These are phyloP conservation scores for Drosophila tanythrix DNA, from an alignment of 2,888 invertebrate species.

Conservation along the genomic window DNA sequence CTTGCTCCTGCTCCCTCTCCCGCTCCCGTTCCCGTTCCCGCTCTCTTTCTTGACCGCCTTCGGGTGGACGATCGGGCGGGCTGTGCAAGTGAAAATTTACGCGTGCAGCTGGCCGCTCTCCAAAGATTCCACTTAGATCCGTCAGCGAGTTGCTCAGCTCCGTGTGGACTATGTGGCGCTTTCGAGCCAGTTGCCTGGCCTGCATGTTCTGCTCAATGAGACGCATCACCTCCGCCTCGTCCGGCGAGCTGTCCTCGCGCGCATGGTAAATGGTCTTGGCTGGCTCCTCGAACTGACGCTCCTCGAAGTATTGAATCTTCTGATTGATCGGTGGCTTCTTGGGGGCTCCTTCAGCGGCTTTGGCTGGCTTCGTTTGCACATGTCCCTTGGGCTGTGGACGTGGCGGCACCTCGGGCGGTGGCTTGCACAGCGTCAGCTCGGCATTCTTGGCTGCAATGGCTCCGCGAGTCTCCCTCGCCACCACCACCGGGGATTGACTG, in stretches of 20 bases:
- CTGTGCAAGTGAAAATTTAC: slow-evolving; percentile 85
- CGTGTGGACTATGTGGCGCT: slow-evolving; percentile 51
- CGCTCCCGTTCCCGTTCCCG: slow-evolving; percentile 25
- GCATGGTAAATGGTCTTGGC: slow-evolving; percentile 86
- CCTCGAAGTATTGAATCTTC: slow-evolving; percentile 92
- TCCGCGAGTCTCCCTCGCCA: slow-evolving; percentile 87
- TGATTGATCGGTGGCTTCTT: slow-evolving; percentile 86
- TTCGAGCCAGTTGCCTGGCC: slow-evolving; percentile 59
- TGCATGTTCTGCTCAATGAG: slow-evolving; percentile 85
- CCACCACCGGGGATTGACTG: slow-evolving; percentile 83
- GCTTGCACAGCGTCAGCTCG: slow-evolving; percentile 79
- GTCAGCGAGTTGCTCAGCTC: slow-evolving; percentile 85
- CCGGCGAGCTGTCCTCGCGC: slow-evolving; percentile 86
- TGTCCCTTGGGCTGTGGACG: slow-evolving; percentile 44
- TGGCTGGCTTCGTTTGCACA: slow-evolving; percentile 29
- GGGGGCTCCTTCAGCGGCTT: slow-evolving; percentile 18
- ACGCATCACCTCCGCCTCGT: slow-evolving; percentile 85
- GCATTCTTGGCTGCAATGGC: slow-evolving; percentile 87
- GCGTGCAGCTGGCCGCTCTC: slow-evolving; percentile 87
- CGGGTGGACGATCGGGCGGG: slow-evolving; percentile 86
- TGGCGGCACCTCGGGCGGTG: slow-evolving; percentile 76
- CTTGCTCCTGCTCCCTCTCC: slow-evolving; percentile 28
- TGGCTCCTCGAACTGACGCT: slow-evolving; percentile 87
- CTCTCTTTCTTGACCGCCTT: slow-evolving; percentile 68
- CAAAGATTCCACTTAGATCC: slow-evolving; percentile 92